These are phyloP conservation scores for Zapornia atra DNA, from an alignment of 2,113 vertebrate species.

Conservation along the genomic window DNA sequence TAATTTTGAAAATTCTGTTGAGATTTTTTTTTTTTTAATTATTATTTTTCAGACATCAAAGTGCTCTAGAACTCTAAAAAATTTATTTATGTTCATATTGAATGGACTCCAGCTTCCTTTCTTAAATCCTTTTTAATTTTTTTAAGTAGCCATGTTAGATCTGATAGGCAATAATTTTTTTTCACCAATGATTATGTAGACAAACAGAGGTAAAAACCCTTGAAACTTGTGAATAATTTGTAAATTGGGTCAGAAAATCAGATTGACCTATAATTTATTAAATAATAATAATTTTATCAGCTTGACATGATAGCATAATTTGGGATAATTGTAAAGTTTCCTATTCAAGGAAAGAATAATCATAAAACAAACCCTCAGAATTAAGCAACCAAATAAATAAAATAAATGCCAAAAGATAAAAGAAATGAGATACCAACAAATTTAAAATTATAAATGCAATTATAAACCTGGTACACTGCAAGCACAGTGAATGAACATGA, in stretches of 20 bases:
- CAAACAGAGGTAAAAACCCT: background rate
- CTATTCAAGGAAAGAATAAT: background rate
- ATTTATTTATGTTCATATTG: background rate
- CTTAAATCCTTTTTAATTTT: background rate
- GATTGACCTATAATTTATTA: background rate
- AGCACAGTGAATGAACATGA: background rate
- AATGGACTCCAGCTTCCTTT: background rate
- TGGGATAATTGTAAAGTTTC: background rate
- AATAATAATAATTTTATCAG: background rate
- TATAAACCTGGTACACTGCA: background rate
- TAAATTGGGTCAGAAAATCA: background rate
- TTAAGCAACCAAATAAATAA: background rate
- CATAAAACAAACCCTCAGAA: background rate
- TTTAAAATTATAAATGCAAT: background rate
- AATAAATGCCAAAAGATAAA: background rate
- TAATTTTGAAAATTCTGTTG: background rate
- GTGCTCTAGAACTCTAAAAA: background rate
- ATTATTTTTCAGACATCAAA: background rate
- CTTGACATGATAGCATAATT: background rate
- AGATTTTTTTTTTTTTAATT: background rate
- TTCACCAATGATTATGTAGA: background rate
- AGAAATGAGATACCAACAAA: background rate
- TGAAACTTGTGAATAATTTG: background rate
- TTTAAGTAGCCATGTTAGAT: background rate
- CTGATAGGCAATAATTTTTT: background rate